Percentiles rank a stretch among this genome's conserved stretches.
phyloP scores from a whole-genome alignment of 2,113 vertebrate species.

The Halcyon senegalensis region DNA sequence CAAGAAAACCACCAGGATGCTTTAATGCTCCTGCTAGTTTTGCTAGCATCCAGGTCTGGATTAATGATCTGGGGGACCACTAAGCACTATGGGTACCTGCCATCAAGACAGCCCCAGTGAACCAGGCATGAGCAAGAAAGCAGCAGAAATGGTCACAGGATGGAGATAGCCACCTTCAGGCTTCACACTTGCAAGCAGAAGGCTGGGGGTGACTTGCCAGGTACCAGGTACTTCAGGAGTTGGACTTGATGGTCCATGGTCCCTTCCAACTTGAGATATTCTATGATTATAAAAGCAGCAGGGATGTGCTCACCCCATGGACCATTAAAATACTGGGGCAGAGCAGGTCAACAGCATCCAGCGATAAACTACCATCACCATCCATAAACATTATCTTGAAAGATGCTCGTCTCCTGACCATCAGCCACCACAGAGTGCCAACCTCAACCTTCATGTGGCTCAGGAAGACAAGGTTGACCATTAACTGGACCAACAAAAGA shows the following conservation, averaged over 20 bases:
- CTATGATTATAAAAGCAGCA: neutral
- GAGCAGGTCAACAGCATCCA: neutral
- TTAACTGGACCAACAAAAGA: neutral
- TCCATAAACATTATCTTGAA: neutral
- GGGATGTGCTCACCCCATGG: neutral
- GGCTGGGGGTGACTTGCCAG: neutral
- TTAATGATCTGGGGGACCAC: neutral
- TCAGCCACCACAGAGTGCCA: fast-evolving
- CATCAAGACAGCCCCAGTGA: neutral
- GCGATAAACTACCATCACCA: neutral
- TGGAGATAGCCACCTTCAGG: neutral
- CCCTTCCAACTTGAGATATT: neutral
- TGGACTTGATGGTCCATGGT: neutral
- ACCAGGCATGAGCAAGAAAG: neutral
- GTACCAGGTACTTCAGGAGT: neutral
- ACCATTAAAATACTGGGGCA: neutral
- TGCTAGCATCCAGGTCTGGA: neutral
- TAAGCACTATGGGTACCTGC: neutral
- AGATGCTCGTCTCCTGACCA: neutral
- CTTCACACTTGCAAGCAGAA: neutral
- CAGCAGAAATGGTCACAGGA: neutral
- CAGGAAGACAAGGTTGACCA: neutral
- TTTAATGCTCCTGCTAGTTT: neutral
- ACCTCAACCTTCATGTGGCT: neutral
- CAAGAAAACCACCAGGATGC: neutral